Percentiles rank a stretch among this genome's conserved stretches.
phyloP scores from a whole-genome alignment of 2,113 vertebrate species.

The Ibidorhyncha struthersii region DNA sequence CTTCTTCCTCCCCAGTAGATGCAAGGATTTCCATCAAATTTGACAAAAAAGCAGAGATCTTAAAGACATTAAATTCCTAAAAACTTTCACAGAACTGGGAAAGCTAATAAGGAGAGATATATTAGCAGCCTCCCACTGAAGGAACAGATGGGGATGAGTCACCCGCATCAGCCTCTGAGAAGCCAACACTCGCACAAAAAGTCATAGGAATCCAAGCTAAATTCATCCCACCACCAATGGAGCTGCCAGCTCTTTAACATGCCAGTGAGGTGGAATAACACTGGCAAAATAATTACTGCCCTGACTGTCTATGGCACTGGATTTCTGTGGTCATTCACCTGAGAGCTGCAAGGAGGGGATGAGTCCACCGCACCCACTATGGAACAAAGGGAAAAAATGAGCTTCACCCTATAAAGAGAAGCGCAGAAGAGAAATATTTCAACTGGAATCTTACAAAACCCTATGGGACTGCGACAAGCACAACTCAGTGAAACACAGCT shows the following conservation, averaged over 20 bases:
- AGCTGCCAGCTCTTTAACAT: neutral
- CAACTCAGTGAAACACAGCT: neutral
- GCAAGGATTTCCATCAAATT: neutral
- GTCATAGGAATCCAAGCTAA: neutral
- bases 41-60: neutral
- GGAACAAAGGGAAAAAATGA: neutral
- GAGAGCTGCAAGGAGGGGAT: neutral
- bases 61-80: neutral
- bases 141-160: neutral
- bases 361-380: rapidly evolving
- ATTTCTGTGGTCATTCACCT: neutral
- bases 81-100: neutral
- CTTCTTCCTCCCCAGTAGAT: neutral
- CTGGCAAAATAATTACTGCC: neutral
- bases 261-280: neutral
- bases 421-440: neutral
- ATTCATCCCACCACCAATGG: neutral
- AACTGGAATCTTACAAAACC: neutral
- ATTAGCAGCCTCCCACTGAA: neutral
- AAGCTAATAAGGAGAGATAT: neutral
- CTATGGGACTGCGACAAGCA: neutral
- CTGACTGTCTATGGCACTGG: neutral
- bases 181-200: neutral
- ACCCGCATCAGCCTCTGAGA: neutral
- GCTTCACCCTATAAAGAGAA: neutral